Base-by-base conservation (phyloP, 2,113 vertebrate species). In the Carassius gibelio region DNA sequence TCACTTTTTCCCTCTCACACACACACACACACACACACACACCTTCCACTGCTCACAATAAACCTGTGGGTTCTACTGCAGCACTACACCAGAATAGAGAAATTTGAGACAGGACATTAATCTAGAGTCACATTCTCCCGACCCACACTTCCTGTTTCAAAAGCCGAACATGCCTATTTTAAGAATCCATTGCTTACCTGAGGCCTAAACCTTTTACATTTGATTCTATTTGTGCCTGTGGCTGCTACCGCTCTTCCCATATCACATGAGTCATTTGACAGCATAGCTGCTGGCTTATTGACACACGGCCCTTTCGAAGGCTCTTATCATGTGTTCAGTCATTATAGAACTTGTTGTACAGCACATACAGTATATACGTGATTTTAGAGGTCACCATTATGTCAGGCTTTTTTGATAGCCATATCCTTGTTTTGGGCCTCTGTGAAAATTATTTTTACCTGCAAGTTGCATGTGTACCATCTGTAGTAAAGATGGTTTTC, bases 151-250 rank as follows among this genome's bases (percentile, higher is more conserved):
- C 61, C 78, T 50, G 11, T 42, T 62, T 38, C 55, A 38, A 42
- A 79, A 42, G 11, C 76, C 6, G 1, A 75, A 79, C 66, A 61
- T 48, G 45, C 55, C 72, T 74, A 45, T 66, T 71, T 69, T 38
- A 52, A 79, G 75, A 17, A 68, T 79, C 64, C 30, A 13, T 38
- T 79, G 52, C 15, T 59, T 74, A 79, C 69, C 77, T 72, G 38
- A 87, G 50, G 50, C 14, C 74, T 86, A 77, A 87, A 80, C 30
- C 59, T 84, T 79, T 84, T 66, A 81, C 42, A 84, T 57, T 64
- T 34, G 30, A 84, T 48, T 72, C 64, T 1, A 13, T 83, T 61
- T 74, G 19, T 71, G 59, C 38, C 34, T 34, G 42, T 15, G n/a
- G 64, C 48, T 77, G 6, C 62, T 30, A 48, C 75, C 4, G 34